Conservation (phyloP, 2,113 vertebrate species). For the Callipepla californica region DNA sequence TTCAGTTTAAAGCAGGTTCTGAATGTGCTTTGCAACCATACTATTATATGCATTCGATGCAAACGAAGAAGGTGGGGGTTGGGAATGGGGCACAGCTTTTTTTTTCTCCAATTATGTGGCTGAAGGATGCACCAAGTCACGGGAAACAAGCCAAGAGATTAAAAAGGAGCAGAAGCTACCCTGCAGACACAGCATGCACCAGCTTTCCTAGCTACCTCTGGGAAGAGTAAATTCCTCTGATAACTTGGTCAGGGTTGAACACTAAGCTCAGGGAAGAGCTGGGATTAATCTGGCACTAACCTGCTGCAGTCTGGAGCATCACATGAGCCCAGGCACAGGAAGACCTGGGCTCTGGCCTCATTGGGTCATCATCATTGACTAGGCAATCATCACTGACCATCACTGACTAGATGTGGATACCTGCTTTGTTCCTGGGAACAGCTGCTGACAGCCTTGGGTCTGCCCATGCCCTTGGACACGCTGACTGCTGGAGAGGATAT, state of each 20-base stretch:
- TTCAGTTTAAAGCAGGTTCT: neutral
- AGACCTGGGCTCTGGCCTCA: neutral
- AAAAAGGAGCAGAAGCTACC: neutral
- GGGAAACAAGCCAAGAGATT: neutral
- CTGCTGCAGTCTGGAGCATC: neutral
- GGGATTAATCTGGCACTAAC: neutral
- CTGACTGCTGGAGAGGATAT: neutral
- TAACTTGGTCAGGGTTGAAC: neutral
- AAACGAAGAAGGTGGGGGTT: neutral
- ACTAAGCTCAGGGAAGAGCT: neutral
- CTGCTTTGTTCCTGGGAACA: neutral
- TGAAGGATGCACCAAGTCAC: neutral
- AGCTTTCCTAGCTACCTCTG: neutral
- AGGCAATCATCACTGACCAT: neutral
- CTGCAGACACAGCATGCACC: neutral
- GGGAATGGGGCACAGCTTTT: neutral
- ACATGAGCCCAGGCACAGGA: fast-evolving
- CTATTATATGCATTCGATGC: neutral
- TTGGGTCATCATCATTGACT: neutral
- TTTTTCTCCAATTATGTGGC: neutral
- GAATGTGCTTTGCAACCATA: neutral
- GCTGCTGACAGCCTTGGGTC: neutral
- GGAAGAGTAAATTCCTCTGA: neutral
- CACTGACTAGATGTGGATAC: neutral
- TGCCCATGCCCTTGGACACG: neutral